phyloP scores from a whole-genome alignment of 2,113 vertebrate genomes.

The Grammomys dolichurus region DNA sequence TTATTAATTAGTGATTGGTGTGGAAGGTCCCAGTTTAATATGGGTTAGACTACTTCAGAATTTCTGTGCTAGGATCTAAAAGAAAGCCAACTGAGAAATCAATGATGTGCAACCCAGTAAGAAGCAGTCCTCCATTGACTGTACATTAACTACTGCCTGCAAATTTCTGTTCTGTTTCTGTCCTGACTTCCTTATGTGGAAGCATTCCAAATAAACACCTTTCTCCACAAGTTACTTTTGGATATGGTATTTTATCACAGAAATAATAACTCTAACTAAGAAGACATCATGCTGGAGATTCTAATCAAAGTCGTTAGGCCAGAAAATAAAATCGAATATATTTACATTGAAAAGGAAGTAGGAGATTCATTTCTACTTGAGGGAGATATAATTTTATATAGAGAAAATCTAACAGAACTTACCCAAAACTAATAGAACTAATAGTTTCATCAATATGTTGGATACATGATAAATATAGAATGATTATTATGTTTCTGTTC shows the following conservation, averaged over 20 bases:
- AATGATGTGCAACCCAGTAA: neutral
- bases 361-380: constrained; percentile 17
- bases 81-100: neutral
- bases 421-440: constrained; percentile 36
- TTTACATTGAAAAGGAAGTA: neutral
- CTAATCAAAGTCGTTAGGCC: neutral
- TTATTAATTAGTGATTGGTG: neutral
- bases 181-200: neutral
- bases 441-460: constrained; percentile 17
- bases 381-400: neutral
- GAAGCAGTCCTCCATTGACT: neutral
- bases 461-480: neutral
- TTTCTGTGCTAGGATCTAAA: neutral
- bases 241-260: neutral
- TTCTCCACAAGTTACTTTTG: neutral
- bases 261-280: neutral
- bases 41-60: neutral
- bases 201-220: neutral
- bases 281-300: neutral
- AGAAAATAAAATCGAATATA: neutral
- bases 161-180: neutral
- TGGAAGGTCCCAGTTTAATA: neutral
- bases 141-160: neutral
- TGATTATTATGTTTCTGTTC: neutral
- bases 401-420: neutral